Base-by-base conservation (phyloP, 2,113 vertebrate species). In the Merops nubicus region DNA sequence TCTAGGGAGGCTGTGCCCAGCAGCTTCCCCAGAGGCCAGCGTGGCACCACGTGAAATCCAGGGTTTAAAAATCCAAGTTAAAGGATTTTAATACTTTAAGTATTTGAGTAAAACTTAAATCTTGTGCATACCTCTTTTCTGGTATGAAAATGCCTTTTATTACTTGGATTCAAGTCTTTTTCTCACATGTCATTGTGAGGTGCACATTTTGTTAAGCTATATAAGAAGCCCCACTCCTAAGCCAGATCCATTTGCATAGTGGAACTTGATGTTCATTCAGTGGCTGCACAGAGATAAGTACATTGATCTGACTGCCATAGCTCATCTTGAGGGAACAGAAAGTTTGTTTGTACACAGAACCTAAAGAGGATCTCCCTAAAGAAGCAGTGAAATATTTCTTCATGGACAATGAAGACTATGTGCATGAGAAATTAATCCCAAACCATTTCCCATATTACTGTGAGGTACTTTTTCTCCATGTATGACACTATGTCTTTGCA, bases 351-450 rank as follows among this genome's bases (percentile, higher is more conserved):
- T 29, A 69, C 90, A 56, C 47, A 78, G 45, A 75, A 50, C 8
- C 22, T 91, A 54, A 69, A 48, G 7, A 70, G 12, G 13, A 54
- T 84, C 38, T 74, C 65, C 22, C 48, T 54, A 26, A 77, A 75
- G 42, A 87, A 9, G 3, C 5, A 26, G 8, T 14, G 47, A 74
- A 93, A 70, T 38, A 5, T 80, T 65, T 62, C 38, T 54, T 59
- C 11, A 17, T 29, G 20, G 29, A 51, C 9, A 43, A 89, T 75
- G 77, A 1, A 0, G 16, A 13, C 48, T 64, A 29, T 1, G 0
- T 42, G 16, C 33, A 12, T 22, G 18, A 73, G 51, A 72, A 94
- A 62, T 28, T 21, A 74, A 73, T 8, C 11, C 59, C 34, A 47
- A 65, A 38, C 4, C 65, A 9, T 29, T 85, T 85, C 18, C 25